phyloP scores from a whole-genome alignment of 2,113 vertebrate genomes.

The Clarias batrachus region DNA sequence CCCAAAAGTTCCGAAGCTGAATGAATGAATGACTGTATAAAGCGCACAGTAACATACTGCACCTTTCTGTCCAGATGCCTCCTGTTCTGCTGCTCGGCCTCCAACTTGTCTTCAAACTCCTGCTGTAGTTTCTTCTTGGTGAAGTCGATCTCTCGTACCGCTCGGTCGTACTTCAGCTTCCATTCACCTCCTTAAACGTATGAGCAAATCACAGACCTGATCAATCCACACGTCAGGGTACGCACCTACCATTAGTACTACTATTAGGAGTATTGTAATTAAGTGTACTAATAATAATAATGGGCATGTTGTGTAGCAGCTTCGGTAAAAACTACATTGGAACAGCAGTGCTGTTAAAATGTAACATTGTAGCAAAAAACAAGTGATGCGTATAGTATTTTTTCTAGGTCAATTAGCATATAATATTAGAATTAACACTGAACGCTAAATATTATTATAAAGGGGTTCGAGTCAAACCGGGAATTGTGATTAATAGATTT shows the following conservation, averaged over 20 bases:
- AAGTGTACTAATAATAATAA: background rate
- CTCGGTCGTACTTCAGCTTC: slow-evolving; percentile 91
- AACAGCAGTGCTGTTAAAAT: background rate
- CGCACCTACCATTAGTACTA: background rate
- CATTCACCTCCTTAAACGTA: slow-evolving; percentile 83
- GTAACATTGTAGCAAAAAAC: too few species aligned
- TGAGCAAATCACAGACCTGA: background rate
- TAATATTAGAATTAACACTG: background rate
- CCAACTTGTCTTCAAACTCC: slow-evolving; percentile 95
- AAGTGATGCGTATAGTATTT: background rate
- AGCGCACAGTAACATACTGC: slow-evolving; percentile 42
- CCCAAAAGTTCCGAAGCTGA: too few species aligned
- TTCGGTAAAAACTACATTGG: background rate
- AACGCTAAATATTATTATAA: background rate
- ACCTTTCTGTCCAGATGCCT: slow-evolving; percentile 88
- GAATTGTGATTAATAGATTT: too few species aligned
- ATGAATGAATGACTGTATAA: too few species aligned
- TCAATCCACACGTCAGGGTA: background rate
- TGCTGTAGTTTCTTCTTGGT: slow-evolving; percentile 92
- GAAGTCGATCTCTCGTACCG: slow-evolving; percentile 89
- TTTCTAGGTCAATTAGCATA: background rate
- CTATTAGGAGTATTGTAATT: background rate
- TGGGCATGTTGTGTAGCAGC: too few species aligned
- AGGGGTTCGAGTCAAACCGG: background rate
- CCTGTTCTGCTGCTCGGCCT: slow-evolving; percentile 91